These are phyloP conservation scores for Drosophila repleta DNA, from an alignment of 1,140 invertebrate genomes.

Conservation along the genomic window DNA sequence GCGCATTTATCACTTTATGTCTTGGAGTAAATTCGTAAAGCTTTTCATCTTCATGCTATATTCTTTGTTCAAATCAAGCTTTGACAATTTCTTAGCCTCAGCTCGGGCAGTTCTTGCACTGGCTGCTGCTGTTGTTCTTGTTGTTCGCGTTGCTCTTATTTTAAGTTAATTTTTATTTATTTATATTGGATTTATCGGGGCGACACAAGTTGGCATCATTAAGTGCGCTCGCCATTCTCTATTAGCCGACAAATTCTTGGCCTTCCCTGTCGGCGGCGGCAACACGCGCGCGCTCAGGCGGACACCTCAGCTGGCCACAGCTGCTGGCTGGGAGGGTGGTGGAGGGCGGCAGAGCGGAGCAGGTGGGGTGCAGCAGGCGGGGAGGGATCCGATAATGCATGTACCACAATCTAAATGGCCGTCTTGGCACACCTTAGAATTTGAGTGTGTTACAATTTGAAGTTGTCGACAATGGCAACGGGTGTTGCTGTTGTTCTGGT, in stretches of 20 bases:
- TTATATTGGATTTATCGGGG: constrained; percentile 64
- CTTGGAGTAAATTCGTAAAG: too few species aligned
- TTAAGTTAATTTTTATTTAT: constrained; percentile 45
- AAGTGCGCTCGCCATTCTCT: constrained; percentile 81
- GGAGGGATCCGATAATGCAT: constrained; percentile 65
- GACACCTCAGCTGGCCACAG: constrained; percentile 32
- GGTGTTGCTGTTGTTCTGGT: constrained; percentile 43
- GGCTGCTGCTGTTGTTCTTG: neutral
- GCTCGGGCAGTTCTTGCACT: neutral
- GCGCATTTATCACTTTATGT: too few species aligned
- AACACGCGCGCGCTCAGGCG: constrained; percentile 43
- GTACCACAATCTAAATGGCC: constrained; percentile 81
- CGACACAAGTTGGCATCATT: constrained; percentile 80
- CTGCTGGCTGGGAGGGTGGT: neutral
- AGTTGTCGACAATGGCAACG: constrained; percentile 79
- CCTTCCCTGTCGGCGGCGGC: constrained; percentile 70
- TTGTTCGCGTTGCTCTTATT: neutral
- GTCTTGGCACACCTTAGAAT: constrained; percentile 80
- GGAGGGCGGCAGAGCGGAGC: neutral
- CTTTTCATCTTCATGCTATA: too few species aligned
- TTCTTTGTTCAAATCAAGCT: neutral
- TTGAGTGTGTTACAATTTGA: constrained; percentile 81
- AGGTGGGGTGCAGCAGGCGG: too few species aligned
- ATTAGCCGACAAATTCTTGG: constrained; percentile 82
- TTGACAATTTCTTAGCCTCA: neutral